Evolutionary conservation across 2,797 vertebrate genomes (phyloP), one percentile per base, ranked within the genome.

Genomic region (Chiroxiphia lanceolata): DNA sequence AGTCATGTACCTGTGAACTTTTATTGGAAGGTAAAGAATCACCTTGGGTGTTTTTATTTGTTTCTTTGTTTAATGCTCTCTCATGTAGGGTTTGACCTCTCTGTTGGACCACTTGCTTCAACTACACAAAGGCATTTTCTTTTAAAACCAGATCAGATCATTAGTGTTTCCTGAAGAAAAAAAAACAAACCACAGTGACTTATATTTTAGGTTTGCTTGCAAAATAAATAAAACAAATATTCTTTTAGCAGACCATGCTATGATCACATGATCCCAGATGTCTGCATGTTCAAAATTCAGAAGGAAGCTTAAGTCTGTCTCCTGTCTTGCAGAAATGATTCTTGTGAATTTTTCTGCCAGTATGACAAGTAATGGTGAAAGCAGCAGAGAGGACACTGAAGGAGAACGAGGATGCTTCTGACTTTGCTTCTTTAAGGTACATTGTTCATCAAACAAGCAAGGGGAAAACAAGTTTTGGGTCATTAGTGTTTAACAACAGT

Each of bases 191-290:
- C 53, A 56, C 27, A 85, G 64, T 57, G 83, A 87, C 50, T 88
- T 85, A 3, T 40, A 77, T 54, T 89, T 80, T 47, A 67, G 60
- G 91, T 47, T 61, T 89, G 69, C 64, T 89, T 87, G 59, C 71
- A 87, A 95, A 95, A 95, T 94, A 96, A 97, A 95, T 94, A 87
- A 87, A 3, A 1, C 47, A 83, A 82, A 71, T 83, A 87, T n/a
- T 89, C 61, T 90, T 81, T 80, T 16, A 89, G 75, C 42, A 85
- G 75, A 76, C 33, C 11, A 29, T 57, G 16, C 54, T 75, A 65
- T 6, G 8, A 75, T 80, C 68, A 65, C 56, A 44, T 38, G 54
- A 60, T 50, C 63, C 29, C 56, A 70, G 64, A 80, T 68, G 71
- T 67, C 18, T 87, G 63, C 45, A n/a, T 57, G 36, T 71, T 92